Evolutionary conservation across 2,888 invertebrate genomes (phyloP).

Genomic region (Frankliniella fusca): DNA sequence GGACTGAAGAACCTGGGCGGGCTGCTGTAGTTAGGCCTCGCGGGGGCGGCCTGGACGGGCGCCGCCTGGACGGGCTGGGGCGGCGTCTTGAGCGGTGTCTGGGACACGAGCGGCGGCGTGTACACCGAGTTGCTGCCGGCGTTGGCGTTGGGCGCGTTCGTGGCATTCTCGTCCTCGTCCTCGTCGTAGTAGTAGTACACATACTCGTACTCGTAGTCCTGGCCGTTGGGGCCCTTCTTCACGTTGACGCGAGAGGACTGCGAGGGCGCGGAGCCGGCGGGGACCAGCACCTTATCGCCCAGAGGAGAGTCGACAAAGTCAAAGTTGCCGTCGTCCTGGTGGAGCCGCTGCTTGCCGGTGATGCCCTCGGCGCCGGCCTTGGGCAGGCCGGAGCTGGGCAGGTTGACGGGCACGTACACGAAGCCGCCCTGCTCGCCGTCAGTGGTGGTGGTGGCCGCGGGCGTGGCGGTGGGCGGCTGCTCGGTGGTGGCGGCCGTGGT

Average conservation of each 20-base stretch:
- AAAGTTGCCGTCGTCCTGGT: conserved; percentile 39
- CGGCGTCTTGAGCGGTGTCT: conserved; percentile 35
- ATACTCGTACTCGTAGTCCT: conserved; percentile 88
- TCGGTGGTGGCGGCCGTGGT: conserved; percentile 10
- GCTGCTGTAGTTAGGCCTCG: conserved; percentile 44
- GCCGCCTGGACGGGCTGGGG: conserved; percentile 37
- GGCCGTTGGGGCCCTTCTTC: conserved; percentile 83
- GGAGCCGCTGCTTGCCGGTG: conserved; percentile 2
- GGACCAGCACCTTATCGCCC: conserved; percentile 41
- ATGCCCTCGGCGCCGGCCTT: conserved; percentile 20
- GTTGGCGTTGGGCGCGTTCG: conserved; percentile 31
- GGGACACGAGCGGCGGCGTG: conserved; percentile 25
- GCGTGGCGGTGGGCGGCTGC: conserved; percentile 12
- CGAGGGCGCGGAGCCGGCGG: conserved; percentile 40
- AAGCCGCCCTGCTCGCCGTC: conserved; percentile 11
- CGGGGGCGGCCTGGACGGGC: conserved; percentile 42
- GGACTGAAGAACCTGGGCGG: conserved; percentile 35
- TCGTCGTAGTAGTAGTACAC: conserved; percentile 88
- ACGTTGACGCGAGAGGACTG: conserved; percentile 71
- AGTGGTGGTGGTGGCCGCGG: background rate
- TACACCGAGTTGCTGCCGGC: conserved; percentile 30
- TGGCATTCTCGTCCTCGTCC: conserved; percentile 58
- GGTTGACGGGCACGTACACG: conserved; percentile 23
- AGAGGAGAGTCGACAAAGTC: conserved; percentile 43
- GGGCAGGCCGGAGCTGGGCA: conserved; percentile 8